Conservation (phyloP, 2,113 vertebrate genomes). For the Takifugu flavidus region DNA sequence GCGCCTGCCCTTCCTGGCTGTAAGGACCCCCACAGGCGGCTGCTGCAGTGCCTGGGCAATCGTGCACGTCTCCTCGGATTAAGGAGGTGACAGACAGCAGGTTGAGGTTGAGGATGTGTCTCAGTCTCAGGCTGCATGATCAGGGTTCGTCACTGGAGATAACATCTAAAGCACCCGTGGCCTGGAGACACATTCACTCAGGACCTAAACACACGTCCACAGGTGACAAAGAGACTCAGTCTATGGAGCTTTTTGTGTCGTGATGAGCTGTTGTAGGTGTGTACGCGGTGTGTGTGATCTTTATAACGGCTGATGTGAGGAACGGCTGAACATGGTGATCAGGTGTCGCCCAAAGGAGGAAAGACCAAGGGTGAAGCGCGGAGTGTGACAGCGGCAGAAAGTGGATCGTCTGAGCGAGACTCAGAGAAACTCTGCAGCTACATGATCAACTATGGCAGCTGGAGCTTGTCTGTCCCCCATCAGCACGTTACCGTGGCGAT, state of each 20-base stretch:
- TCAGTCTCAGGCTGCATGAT: conserved; percentile 5
- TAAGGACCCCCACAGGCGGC: conserved; percentile 62
- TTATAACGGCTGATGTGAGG: not conserved
- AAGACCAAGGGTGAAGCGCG: conserved; percentile 8
- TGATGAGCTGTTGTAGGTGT: not conserved
- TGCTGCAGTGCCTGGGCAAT: conserved; percentile 58
- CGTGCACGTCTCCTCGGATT: conserved; percentile 60
- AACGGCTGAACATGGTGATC: conserved; percentile 31
- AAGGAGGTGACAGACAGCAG: conserved; percentile 53
- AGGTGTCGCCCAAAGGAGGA: not conserved
- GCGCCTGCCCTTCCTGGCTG: conserved; percentile 54
- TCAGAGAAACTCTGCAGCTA: conserved; percentile 29
- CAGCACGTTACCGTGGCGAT: conserved; percentile 61
- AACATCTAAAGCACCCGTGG: not conserved
- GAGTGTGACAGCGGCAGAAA: conserved; percentile 26
- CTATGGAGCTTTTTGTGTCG: not conserved
- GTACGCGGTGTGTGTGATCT: not conserved
- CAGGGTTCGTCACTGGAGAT: not conserved
- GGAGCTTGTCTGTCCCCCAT: conserved; percentile 61
- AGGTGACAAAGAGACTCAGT: too few species aligned
- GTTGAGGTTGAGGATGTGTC: not conserved
- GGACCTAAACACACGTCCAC: not conserved
- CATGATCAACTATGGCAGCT: conserved; percentile 69
- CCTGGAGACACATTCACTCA: too few species aligned
- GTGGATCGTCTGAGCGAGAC: conserved; percentile 23